Conservation (phyloP, 1,140 invertebrate species). For the Meteorus sp. region DNA sequence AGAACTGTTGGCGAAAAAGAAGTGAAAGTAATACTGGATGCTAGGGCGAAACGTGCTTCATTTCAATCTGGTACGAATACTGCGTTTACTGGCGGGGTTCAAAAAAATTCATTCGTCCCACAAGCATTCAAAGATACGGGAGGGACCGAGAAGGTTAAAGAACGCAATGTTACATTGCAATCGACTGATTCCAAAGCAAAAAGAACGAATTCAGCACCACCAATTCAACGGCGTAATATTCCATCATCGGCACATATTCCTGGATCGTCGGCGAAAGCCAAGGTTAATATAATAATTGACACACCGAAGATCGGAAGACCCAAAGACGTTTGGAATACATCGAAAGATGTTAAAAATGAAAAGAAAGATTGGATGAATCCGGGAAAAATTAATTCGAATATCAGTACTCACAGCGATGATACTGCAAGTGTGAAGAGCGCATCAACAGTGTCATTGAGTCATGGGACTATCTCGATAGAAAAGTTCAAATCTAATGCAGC, state of each 20-base stretch:
- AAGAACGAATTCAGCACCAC: slow-evolving; percentile 47
- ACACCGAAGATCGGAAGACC: slow-evolving; percentile 24
- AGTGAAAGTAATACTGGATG: slow-evolving; percentile 26
- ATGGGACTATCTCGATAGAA: background rate
- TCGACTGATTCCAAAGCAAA: slow-evolving; percentile 24
- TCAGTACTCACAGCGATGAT: background rate
- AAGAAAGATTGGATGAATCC: slow-evolving; percentile 17
- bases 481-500: slow-evolving; percentile 42
- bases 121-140: slow-evolving; percentile 6
- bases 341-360: slow-evolving; percentile 6
- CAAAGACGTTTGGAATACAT: background rate
- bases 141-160: background rate
- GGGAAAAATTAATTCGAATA: background rate
- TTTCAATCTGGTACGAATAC: slow-evolving; percentile 46
- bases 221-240: slow-evolving; percentile 31
- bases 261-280: slow-evolving; percentile 24
- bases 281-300: slow-evolving; percentile 46
- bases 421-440: background rate
- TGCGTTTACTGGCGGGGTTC: slow-evolving; percentile 40
- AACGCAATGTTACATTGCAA: background rate
- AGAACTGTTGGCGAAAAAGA: background rate
- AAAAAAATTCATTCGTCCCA: slow-evolving; percentile 2
- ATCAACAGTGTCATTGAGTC: background rate
- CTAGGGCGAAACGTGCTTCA: slow-evolving; percentile 44
- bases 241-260: slow-evolving; percentile 12